Base-by-base conservation (phyloP, 2,113 vertebrate species). In the Gallinago undulata region DNA sequence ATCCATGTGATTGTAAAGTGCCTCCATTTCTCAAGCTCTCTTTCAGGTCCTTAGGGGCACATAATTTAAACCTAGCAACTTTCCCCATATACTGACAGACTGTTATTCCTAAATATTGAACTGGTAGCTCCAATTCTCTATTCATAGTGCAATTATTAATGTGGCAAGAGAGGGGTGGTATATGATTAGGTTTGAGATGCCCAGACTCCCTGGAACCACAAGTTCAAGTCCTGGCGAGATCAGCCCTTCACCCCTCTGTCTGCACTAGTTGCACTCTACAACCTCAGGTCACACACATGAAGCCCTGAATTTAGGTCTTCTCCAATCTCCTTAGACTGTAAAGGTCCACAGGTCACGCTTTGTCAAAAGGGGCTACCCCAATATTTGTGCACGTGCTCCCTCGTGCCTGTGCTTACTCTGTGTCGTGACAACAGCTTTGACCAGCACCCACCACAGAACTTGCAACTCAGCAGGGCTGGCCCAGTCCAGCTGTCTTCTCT, bases 11-110 rank as follows among this genome's bases (percentile, higher is more conserved):
- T 94, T 94, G 94, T 96, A 77, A 94, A 93, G 84, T 91, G 78
- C 81, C 82, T 95, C 88, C 74, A 95, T 96, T 97, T 95, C 95
- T 95, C 95, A 96, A 97, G 94, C 83, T 92, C 93, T 89, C 94
- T 89, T 92, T 97, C 80, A 92, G 90, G 31, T 97, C 93, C 94
- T 97, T 43, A 28, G 86, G 90, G 95, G 80, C 59, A 2, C 60
- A 94, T 93, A 95, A 96, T 89, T 97, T 94, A 91, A 94, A 86
- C 69, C 63, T 51, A 92, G 89, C 41, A 92, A 37, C 86, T 56
- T 91, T 69, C 81, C 64, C 39, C 77, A 63, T 86, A 87, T 50
- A 94, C 83, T 85, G 83, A 78, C 82, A 92, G 76, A 89, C 50
- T 93, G 81, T 90, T 94, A 72, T 82, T 87, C 94, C 82, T 90